These are phyloP conservation scores for Pycnomerus fuliginosus DNA, from an alignment of 2,888 invertebrate genomes.

Conservation along the genomic window DNA sequence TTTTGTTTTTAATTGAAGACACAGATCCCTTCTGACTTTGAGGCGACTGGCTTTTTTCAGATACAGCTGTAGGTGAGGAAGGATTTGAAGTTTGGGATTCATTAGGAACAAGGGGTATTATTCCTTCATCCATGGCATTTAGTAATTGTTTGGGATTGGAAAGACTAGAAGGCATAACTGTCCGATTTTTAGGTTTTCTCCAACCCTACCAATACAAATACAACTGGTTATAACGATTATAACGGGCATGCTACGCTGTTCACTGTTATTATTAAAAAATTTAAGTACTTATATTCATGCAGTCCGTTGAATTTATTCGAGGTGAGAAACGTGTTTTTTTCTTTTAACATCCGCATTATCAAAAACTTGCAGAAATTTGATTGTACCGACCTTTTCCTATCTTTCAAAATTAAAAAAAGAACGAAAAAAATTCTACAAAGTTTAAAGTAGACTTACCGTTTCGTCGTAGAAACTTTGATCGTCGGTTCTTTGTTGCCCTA, in stretches of 20 bases:
- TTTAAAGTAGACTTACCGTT: constrained; percentile 58
- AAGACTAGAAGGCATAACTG: constrained; percentile 67
- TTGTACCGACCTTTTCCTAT: constrained; percentile 16
- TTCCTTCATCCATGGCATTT: constrained; percentile 50
- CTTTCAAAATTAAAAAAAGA: not conserved
- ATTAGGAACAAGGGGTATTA: constrained; percentile 48
- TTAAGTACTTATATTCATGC: too few species aligned
- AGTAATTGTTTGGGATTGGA: constrained; percentile 58
- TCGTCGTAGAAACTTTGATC: constrained; percentile 92
- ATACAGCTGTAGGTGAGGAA: constrained; percentile 53
- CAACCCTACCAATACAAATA: constrained; percentile 62
- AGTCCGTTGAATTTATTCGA: not conserved
- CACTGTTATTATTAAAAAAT: constrained; percentile 1
- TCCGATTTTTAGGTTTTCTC: constrained; percentile 77
- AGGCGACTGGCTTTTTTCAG: constrained; percentile 56
- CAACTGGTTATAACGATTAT: constrained; percentile 12
- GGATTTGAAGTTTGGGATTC: constrained; percentile 52
- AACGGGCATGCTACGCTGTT: constrained; percentile 5
- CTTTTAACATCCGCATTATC: constrained; percentile 1
- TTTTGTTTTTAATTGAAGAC: constrained; percentile 56
- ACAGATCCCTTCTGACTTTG: constrained; percentile 57
- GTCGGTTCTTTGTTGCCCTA: constrained; percentile 93
- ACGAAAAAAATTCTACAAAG: constrained; percentile 4
- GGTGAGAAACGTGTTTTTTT: constrained; percentile 2
- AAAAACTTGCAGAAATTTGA: not conserved